Conservation (phyloP, 2,888 invertebrate genomes). For the Cecidostiba fungosa region DNA sequence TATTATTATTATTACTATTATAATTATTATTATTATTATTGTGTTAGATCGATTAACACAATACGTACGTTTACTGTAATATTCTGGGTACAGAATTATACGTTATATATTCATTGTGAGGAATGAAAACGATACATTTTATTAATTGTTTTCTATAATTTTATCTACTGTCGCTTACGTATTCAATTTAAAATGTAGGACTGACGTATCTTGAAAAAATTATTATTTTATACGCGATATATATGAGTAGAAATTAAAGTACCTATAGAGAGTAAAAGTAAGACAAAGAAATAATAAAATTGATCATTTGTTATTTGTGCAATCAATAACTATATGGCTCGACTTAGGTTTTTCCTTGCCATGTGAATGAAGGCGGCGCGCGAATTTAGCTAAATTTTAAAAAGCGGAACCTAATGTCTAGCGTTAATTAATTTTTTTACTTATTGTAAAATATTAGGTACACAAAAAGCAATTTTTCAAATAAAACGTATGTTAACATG, state of each 20-base stretch:
- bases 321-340: constrained; percentile 70
- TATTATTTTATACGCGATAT: constrained; percentile 23
- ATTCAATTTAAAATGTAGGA: constrained; percentile 7
- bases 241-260: constrained; percentile 27
- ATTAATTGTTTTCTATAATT: constrained; percentile 36
- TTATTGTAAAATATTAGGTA: constrained; percentile 76
- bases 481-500: constrained; percentile 69
- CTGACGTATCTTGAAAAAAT: constrained; percentile 7
- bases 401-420: constrained; percentile 71
- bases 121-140: neutral
- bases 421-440: constrained; percentile 71
- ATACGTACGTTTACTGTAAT: neutral
- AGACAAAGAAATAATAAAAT: constrained; percentile 23
- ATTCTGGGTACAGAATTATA: neutral
- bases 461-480: constrained; percentile 70
- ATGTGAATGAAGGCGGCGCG: constrained; percentile 66
- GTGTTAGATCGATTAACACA: constrained; percentile 15
- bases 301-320: constrained; percentile 68
- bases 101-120: constrained; percentile 22
- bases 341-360: constrained; percentile 70
- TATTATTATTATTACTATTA: constrained; percentile 34
- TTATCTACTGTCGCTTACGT: constrained; percentile 22
- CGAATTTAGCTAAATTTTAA: constrained; percentile 70
- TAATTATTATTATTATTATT: constrained; percentile 34
- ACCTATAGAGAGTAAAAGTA: constrained; percentile 18